A percentile compares a stretch with the other conserved stretches of the same genome.
Evolutionary conservation across 2,797 vertebrate species (phyloP).

Genomic region (Hippoglossus hippoglossus): DNA sequence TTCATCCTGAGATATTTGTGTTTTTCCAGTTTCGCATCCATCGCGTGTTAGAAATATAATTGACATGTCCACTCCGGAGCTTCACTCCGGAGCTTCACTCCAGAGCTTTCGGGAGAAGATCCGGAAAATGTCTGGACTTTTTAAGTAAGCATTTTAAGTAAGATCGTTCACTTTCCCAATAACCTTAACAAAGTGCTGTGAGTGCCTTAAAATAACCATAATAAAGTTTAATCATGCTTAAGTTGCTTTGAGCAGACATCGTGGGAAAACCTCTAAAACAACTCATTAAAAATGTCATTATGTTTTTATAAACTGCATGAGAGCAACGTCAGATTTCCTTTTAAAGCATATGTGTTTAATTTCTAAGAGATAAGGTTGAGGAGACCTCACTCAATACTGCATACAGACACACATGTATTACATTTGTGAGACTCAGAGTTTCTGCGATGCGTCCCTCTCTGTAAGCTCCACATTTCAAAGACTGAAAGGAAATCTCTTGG

Average conservation of each 20-base stretch:
- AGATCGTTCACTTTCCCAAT: background rate
- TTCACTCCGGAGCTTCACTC: too few relatives aligned
- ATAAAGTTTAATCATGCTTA: background rate
- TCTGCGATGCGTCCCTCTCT: constrained; percentile 24
- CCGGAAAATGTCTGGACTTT: too few relatives aligned
- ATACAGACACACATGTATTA: too few relatives aligned
- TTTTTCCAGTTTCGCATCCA: too few relatives aligned
- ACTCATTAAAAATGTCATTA: background rate
- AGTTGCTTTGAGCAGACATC: background rate
- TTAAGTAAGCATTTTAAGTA: too few relatives aligned
- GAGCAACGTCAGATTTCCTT: background rate
- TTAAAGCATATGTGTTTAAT: background rate
- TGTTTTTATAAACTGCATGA: background rate
- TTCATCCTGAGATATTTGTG: too few relatives aligned
- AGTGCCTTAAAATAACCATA: background rate
- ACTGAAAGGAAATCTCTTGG: constrained; percentile 34
- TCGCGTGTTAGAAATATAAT: too few relatives aligned
- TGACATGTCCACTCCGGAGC: too few relatives aligned
- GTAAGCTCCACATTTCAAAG: constrained; percentile 40
- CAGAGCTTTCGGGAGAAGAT: too few relatives aligned
- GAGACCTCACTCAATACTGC: too few relatives aligned
- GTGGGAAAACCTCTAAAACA: background rate
- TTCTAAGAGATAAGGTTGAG: background rate
- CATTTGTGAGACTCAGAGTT: background rate
- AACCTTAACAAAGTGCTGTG: background rate